These are phyloP conservation scores for Tragopan temminckii DNA, from an alignment of 2,797 vertebrate genomes.

Conservation along the genomic window DNA sequence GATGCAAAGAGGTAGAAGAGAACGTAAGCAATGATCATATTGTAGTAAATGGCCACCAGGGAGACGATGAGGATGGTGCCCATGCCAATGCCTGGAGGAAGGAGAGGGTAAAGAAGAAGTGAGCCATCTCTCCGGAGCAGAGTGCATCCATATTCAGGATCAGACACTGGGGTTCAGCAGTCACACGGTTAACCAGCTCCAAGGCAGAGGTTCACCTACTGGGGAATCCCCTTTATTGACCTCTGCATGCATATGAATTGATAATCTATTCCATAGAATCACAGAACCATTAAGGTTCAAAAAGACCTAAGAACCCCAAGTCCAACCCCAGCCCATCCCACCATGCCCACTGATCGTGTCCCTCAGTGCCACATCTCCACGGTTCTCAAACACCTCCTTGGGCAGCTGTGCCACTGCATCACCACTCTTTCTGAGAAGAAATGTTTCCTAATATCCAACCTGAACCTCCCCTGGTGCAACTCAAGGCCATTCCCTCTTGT, in stretches of 20 bases:
- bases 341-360: too few species aligned
- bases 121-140: not conserved
- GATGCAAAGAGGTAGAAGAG: constrained; percentile 89
- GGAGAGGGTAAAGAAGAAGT: constrained; percentile 69
- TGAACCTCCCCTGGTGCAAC: too few species aligned
- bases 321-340: too few species aligned
- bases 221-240: not conserved
- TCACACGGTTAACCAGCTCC: not conserved
- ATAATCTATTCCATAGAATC: not conserved
- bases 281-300: too few species aligned
- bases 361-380: too few species aligned
- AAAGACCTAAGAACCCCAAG: too few species aligned
- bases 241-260: not conserved
- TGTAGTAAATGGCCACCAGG: constrained; percentile 88
- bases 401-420: too few species aligned
- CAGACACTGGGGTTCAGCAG: constrained; percentile 17
- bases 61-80: constrained; percentile 86
- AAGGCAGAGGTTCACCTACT: not conserved
- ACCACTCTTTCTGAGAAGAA: too few species aligned
- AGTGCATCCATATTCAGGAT: not conserved
- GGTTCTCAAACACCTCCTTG: too few species aligned
- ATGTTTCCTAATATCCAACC: too few species aligned
- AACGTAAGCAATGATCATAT: constrained; percentile 88
- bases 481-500: too few species aligned
- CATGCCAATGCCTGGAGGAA: constrained; percentile 81